Evolutionary conservation across 2,888 invertebrate genomes (phyloP).

Genomic region (Argyra leucocephala): DNA sequence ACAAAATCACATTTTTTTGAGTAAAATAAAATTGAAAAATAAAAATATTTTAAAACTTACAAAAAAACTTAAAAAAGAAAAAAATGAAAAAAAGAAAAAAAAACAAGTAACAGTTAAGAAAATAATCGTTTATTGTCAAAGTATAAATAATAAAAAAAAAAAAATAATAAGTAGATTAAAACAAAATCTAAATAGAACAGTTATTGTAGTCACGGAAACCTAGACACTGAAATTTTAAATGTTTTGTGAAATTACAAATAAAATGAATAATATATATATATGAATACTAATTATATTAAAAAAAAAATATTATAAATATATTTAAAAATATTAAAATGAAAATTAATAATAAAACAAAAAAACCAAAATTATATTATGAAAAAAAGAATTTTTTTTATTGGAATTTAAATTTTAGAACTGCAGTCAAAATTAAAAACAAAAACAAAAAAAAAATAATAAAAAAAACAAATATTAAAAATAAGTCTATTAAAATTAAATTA

Average conservation of each 20-base stretch:
- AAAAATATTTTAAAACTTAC: neutral
- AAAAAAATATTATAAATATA: too few relatives aligned
- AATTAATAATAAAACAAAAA: neutral
- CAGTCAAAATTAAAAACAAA: constrained; percentile 1
- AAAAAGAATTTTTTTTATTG: neutral
- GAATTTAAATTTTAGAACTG: constrained; percentile 3
- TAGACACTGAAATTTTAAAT: neutral
- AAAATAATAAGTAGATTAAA: neutral
- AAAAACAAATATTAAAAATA: constrained; percentile 2
- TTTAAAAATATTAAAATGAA: neutral
- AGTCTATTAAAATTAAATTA: constrained; percentile 4
- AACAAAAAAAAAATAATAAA: neutral
- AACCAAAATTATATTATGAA: neutral
- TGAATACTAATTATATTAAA: too few relatives aligned
- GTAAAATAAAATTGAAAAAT: too few relatives aligned
- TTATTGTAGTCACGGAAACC: neutral
- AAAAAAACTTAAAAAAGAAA: neutral
- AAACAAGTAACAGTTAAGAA: neutral
- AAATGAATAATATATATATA: neutral
- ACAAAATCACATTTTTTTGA: too few relatives aligned
- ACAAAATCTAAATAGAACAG: neutral
- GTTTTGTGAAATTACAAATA: neutral
- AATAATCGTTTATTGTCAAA: neutral
- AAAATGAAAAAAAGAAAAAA: neutral
- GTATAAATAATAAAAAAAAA: neutral